Conservation (phyloP, 2,797 vertebrate genomes). For the Cirrhinus molitorella region DNA sequence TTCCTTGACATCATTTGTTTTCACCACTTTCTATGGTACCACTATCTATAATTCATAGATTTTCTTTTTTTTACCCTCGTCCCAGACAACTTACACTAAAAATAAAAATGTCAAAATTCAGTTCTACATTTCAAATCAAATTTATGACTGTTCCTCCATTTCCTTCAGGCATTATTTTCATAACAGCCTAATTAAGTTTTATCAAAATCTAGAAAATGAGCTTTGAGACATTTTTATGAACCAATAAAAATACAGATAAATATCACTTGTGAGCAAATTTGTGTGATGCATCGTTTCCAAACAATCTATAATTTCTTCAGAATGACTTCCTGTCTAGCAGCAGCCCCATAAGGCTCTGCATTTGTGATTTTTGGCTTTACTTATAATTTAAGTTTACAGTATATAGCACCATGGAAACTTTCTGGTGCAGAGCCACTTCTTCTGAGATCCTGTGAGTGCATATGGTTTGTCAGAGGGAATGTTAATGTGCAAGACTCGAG, state of each 20-base stretch:
- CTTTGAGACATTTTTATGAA: not conserved
- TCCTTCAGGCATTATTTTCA: not conserved
- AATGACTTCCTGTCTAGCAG: constrained; percentile 4
- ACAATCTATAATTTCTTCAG: not conserved
- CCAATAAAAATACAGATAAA: not conserved
- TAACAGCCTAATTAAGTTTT: not conserved
- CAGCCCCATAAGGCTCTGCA: not conserved
- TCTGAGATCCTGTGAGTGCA: constrained; percentile 4
- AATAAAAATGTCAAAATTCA: too few relatives aligned
- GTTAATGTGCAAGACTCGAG: constrained; percentile 7
- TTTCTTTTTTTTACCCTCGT: too few relatives aligned
- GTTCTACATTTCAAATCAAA: not conserved
- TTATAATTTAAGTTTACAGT: constrained; percentile 15
- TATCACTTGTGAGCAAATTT: not conserved
- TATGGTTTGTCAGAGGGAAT: constrained; percentile 9
- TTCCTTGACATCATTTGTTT: too few relatives aligned
- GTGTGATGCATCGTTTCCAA: not conserved
- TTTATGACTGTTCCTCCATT: not conserved
- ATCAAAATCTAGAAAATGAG: not conserved
- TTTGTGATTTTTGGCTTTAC: constrained; percentile 30
- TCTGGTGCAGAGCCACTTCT: constrained; percentile 17
- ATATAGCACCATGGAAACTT: constrained; percentile 22
- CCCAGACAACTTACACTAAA: too few relatives aligned
- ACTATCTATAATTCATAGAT: too few relatives aligned
- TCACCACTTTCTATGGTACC: too few relatives aligned